These are phyloP conservation scores for Esperia sulphurella DNA, from an alignment of 2,888 invertebrate species.

Conservation along the genomic window DNA sequence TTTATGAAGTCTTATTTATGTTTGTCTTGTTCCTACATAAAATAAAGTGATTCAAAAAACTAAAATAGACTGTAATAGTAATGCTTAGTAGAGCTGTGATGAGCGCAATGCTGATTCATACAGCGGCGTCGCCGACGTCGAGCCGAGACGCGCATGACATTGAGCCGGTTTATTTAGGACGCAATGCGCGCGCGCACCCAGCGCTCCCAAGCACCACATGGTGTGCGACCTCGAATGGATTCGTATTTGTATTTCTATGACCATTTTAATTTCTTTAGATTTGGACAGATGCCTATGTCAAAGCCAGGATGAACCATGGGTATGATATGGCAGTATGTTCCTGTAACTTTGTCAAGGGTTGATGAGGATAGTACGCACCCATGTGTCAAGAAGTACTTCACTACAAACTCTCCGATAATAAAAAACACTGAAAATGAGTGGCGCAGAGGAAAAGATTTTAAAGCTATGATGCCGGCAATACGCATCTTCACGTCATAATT, in stretches of 20 bases:
- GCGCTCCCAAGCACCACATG: slow-evolving; percentile 27
- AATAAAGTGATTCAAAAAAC: slow-evolving; percentile 6
- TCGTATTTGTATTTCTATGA: background rate
- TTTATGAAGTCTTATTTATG: too few species aligned
- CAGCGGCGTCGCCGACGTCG: slow-evolving; percentile 6
- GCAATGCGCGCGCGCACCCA: slow-evolving; percentile 20
- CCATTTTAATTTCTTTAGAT: background rate
- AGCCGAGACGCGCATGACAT: slow-evolving; percentile 26
- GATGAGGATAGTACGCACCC: too few species aligned
- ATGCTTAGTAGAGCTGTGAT: slow-evolving; percentile 6
- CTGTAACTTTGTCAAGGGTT: too few species aligned
- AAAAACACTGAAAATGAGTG: too few species aligned
- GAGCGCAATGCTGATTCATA: slow-evolving; percentile 14
- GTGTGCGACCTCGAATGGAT: background rate
- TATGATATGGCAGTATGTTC: too few species aligned
- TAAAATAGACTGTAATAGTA: slow-evolving; percentile 8
- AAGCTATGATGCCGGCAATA: too few species aligned
- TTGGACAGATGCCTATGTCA: too few species aligned
- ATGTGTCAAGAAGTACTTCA: too few species aligned
- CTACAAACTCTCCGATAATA: too few species aligned
- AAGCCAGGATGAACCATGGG: too few species aligned
- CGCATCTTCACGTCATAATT: too few species aligned
- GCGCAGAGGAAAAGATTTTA: too few species aligned
- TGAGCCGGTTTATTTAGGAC: slow-evolving; percentile 52
- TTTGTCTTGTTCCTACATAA: background rate